Conservation (phyloP, 2,888 invertebrate genomes). For the Lysandra bellargus region DNA sequence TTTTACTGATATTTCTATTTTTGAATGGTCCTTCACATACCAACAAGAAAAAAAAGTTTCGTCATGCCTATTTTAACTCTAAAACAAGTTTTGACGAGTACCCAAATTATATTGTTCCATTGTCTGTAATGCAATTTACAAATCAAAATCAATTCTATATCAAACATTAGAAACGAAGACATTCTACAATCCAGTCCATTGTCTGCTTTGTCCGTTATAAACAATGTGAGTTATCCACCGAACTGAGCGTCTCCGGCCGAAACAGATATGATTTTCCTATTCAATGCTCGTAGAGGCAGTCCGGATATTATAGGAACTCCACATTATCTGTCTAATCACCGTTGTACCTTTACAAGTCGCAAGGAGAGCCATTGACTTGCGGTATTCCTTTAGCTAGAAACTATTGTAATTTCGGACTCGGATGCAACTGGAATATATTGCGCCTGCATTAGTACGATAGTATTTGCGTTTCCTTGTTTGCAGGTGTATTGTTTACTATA, state of each 20-base stretch:
- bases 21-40: too few species aligned
- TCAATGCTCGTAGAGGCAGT: conserved; percentile 27
- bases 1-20: too few species aligned
- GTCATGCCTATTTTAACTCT: background rate
- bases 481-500: background rate
- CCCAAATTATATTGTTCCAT: background rate
- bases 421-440: background rate
- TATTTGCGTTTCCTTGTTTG: background rate
- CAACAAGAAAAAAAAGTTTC: too few species aligned
- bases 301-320: conserved; percentile 10
- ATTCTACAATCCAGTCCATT: conserved; percentile 19
- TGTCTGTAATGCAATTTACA: background rate
- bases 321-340: conserved; percentile 16
- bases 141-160: background rate
- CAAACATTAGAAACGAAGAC: conserved; percentile 14
- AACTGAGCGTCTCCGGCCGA: conserved; percentile 3
- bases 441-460: background rate
- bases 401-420: background rate
- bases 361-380: conserved; percentile 7
- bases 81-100: too few species aligned
- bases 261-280: conserved; percentile 33
- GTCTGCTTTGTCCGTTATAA: conserved; percentile 24
- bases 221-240: conserved; percentile 24
- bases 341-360: conserved; percentile 13
- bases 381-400: conserved; percentile 19